Conservation (phyloP, 1,140 invertebrate species). For the Brachionus calyciflorus region DNA sequence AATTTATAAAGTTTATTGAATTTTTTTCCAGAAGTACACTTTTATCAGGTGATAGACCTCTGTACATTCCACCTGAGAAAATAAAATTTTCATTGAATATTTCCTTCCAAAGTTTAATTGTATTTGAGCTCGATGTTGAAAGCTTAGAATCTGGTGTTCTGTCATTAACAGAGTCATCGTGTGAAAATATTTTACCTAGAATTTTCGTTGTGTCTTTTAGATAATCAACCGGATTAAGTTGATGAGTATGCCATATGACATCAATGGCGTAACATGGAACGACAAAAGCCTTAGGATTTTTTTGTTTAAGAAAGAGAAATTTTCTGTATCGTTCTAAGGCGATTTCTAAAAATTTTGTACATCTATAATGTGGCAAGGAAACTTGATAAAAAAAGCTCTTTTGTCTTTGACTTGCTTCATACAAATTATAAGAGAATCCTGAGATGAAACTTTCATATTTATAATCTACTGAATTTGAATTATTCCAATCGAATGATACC, state of each 20-base stretch:
- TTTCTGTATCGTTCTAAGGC: slow-evolving; percentile 61
- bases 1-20: not conserved
- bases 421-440: slow-evolving; percentile 55
- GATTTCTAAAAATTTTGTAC: slow-evolving; percentile 57
- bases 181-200: slow-evolving; percentile 55
- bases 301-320: slow-evolving; percentile 51
- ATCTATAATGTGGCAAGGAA: slow-evolving; percentile 62
- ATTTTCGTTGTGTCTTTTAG: slow-evolving; percentile 57
- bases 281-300: slow-evolving; percentile 58
- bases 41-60: not conserved
- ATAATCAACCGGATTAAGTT: slow-evolving; percentile 60
- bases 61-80: not conserved
- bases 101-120: not conserved
- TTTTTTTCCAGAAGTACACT: not conserved
- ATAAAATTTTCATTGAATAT: not conserved
- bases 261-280: slow-evolving; percentile 64
- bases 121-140: not conserved
- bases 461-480: not conserved
- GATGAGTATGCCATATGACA: slow-evolving; percentile 63
- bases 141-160: slow-evolving; percentile 54
- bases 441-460: not conserved
- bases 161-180: slow-evolving; percentile 59
- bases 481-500: not conserved
- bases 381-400: slow-evolving; percentile 60
- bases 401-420: slow-evolving; percentile 58